Evolutionary conservation across 2,888 invertebrate genomes (phyloP).

Genomic region (Leucophenga maculata): DNA sequence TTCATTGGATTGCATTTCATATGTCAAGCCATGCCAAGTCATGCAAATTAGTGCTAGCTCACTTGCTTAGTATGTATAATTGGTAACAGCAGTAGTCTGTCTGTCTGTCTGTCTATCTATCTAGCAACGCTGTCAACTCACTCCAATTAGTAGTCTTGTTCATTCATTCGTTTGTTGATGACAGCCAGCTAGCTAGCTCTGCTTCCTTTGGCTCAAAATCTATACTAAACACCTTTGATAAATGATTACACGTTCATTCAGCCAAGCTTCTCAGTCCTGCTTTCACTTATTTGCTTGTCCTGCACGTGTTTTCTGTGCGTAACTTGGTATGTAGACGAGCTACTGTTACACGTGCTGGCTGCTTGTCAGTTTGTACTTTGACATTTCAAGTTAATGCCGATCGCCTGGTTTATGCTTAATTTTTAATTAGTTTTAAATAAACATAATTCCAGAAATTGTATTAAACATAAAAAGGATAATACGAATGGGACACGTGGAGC

Average conservation of each 20-base stretch:
- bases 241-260: background rate
- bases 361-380: too few relatives aligned
- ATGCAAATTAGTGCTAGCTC: constrained; percentile 10
- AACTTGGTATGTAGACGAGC: too few relatives aligned
- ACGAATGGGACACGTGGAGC: too few relatives aligned
- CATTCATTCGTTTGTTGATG: background rate
- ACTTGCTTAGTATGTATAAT: too few relatives aligned
- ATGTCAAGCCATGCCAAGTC: constrained; percentile 7
- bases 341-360: too few relatives aligned
- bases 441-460: too few relatives aligned
- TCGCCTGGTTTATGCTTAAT: too few relatives aligned
- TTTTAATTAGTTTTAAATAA: too few relatives aligned
- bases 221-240: constrained; percentile 11
- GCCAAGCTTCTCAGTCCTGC: background rate
- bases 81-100: background rate
- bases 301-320: too few relatives aligned
- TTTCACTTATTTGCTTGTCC: background rate
- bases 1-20: background rate
- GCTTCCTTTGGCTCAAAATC: background rate
- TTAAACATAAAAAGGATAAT: too few relatives aligned
- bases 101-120: too few relatives aligned
- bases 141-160: background rate
- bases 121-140: constrained; percentile 10
- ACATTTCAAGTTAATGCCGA: too few relatives aligned
- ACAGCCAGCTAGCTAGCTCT: background rate